Conservation (phyloP, 1,140 invertebrate genomes). For the Nymphalis io region DNA sequence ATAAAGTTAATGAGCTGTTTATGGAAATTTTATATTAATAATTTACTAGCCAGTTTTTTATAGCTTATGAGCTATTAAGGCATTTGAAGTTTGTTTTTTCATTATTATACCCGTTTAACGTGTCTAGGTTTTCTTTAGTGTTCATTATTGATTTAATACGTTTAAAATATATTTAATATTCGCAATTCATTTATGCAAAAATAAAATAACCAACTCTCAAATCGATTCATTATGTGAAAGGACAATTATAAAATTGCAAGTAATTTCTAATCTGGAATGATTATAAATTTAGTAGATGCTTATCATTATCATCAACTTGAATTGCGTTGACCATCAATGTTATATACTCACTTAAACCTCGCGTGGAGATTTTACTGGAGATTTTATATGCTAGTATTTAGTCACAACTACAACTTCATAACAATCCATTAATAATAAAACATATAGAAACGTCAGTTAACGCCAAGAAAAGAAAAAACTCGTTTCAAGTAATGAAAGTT, state of each 20-base stretch:
- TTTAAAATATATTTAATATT: too few species aligned
- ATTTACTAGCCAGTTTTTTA: constrained; percentile 21
- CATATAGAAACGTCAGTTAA: neutral
- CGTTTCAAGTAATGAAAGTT: neutral
- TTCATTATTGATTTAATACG: too few species aligned
- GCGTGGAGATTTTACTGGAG: neutral
- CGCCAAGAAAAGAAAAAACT: neutral
- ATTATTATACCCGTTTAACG: neutral
- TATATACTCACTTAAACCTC: too few species aligned
- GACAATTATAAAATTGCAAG: too few species aligned
- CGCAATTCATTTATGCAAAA: too few species aligned
- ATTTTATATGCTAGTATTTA: neutral
- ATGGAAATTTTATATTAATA: constrained; percentile 26
- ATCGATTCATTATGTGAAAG: too few species aligned
- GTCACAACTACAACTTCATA: neutral
- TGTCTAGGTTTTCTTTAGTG: too few species aligned
- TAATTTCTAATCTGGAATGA: too few species aligned
- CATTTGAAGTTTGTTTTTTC: constrained; percentile 12
- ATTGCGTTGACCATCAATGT: too few species aligned
- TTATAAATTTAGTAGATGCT: too few species aligned
- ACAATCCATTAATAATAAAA: neutral
- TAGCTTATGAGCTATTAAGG: neutral
- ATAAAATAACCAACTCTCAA: too few species aligned
- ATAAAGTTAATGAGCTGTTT: constrained; percentile 30
- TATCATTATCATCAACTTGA: too few species aligned